Evolutionary conservation across 92 coral and sea anemone genomes (phyloP).

Genomic region (Phenganax subtilis): DNA sequence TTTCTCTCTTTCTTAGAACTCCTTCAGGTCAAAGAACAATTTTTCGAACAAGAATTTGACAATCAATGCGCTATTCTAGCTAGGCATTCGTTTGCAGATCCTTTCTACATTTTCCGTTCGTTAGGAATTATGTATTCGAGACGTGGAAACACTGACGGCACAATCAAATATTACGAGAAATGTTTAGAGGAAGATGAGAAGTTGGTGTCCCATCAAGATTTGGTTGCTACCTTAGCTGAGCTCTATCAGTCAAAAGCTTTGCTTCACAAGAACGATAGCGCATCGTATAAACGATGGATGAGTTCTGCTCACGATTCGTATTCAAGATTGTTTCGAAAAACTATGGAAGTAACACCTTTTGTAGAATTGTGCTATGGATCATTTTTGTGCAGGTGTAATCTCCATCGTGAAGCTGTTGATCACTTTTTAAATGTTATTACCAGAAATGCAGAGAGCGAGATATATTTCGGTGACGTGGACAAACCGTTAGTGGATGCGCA

Average conservation of each 20-base stretch:
- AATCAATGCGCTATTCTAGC: background rate
- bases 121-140: constrained; percentile 1
- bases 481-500: constrained; percentile 22
- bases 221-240: constrained; percentile 20
- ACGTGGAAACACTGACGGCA: constrained; percentile 11
- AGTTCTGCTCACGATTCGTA: background rate
- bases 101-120: background rate
- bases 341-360: background rate
- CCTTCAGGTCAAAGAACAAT: too few species aligned
- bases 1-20: background rate
- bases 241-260: constrained; percentile 23
- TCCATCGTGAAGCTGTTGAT: constrained; percentile 1
- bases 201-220: background rate
- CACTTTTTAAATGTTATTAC: background rate
- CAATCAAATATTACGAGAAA: constrained; percentile 8
- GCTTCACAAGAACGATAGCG: background rate
- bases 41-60: background rate
- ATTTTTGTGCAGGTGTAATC: constrained; percentile 1
- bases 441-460: background rate
- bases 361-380: background rate
- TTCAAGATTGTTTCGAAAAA: background rate
- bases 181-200: constrained; percentile 4
- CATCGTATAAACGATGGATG: constrained; percentile 16
- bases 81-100: background rate
- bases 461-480: constrained; percentile 6